Evolutionary conservation across 2,888 invertebrate genomes (phyloP), one percentile per base, ranked within the genome.

Genomic region (Oscheius sp.): DNA sequence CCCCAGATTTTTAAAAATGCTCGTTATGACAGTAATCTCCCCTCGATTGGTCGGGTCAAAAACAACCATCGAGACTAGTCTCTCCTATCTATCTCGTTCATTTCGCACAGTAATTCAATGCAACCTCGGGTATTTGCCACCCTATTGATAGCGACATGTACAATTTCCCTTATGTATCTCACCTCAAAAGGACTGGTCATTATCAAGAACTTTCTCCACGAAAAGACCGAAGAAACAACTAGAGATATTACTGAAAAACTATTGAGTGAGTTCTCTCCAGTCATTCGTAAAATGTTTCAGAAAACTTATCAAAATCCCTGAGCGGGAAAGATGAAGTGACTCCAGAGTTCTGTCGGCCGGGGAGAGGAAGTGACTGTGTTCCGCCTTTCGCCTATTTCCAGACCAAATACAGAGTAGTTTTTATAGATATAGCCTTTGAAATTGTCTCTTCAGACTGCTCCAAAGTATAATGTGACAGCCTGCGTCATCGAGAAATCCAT

Each of bases 401-500:
- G 21, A 5, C 70, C 21, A 70, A 70, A 35, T 70, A 58, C 33
- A 35, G 70, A 33, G 70, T 70, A 37, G 2, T 32, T 53, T 47
- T 35, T 11, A 11, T 42, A 42, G 7, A 42, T 42, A 42, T 42
- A 3, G 7, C 42, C 21, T 21, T 21, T 21, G 21, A 21, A 21
- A 21, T 21, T 21, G 21, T 21, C 21, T 21, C 21, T 70, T 29
- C 66, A 76, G 77, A 72, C 73, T 1, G 76, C 78, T 29, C 74
- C 79, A 0, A 48, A 58, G 0, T 78, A 83, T 63, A 70, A 73
- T 21, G 51, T 84, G 13, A 77, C 79, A 29, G 76, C 81, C 1
- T 84, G 83, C 70, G 80, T 81, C n/a, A 82, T 84, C 7, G 80
- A 84, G 68, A 84, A 84, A 63, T 76, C 74, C 33, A 82, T 84